phyloP scores from a whole-genome alignment of 2,888 invertebrate genomes.

The Cerceris rybyensis region DNA sequence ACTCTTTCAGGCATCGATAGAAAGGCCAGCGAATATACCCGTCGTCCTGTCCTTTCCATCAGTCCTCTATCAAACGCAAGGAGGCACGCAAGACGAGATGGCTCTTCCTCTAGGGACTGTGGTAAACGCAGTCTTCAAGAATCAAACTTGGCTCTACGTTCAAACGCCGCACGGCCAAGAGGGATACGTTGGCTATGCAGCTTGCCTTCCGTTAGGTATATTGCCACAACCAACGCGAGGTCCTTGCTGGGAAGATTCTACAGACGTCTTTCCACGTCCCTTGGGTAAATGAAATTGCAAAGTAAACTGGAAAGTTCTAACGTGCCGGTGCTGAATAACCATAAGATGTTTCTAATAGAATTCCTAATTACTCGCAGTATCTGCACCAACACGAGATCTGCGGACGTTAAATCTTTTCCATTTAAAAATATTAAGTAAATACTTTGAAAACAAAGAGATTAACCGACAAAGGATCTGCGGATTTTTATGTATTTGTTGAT shows the following conservation, averaged over 20 bases:
- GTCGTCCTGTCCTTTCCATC: constrained; percentile 91
- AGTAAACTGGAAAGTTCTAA: background rate
- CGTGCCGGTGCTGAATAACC: background rate
- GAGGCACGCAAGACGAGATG: constrained; percentile 87
- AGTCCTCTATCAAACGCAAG: constrained; percentile 89
- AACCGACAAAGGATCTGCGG: no score
- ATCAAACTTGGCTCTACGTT: constrained; percentile 92
- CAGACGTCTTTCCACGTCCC: constrained; percentile 91
- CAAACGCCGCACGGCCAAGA: constrained; percentile 93
- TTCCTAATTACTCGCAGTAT: no score
- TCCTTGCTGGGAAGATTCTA: constrained; percentile 92
- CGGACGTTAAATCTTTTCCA: no score
- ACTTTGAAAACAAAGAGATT: background rate
- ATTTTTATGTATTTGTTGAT: no score
- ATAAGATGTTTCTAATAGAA: background rate
- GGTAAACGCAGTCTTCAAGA: constrained; percentile 93
- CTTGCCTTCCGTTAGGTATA: constrained; percentile 90
- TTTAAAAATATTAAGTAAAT: no score
- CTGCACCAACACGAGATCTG: no score
- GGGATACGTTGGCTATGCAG: constrained; percentile 90
- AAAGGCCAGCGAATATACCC: constrained; percentile 92
- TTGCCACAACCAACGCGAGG: constrained; percentile 85
- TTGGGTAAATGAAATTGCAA: constrained; percentile 81
- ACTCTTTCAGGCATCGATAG: constrained; percentile 87
- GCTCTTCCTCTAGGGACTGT: constrained; percentile 91